Evolutionary conservation across 2,797 vertebrate genomes (phyloP), one percentile per base, ranked within the genome.

Genomic region (Anableps anableps): DNA sequence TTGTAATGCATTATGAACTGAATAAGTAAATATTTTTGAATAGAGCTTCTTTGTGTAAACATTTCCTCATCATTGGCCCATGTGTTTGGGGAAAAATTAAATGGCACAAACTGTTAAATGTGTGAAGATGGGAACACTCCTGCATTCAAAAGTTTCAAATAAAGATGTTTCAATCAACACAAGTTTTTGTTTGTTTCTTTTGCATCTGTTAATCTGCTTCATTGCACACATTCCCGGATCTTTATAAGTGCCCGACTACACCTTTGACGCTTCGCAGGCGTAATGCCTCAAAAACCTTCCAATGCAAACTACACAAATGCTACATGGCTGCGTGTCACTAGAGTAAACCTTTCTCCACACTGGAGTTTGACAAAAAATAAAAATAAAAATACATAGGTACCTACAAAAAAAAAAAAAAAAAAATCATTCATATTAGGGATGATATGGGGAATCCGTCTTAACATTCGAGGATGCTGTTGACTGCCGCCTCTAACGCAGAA

Each of bases 391-490:
- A n/a, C 26, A 47, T 41, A 58, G 45, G 60, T 41, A 77, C 71
- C 64, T 62, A 76, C 43, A 81, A 47, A 75, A 78, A 29, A 79
- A 80, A 75, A 78, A 29, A 79, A 80, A 47, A 48, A 13, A 14
- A 74, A 85, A 70, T 73, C 36, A 66, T 50, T 55, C n/a, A 79
- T 45, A 38, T 34, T 26, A 14, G 60, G 77, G 81, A 60, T 53
- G 77, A 89, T 85, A 83, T 83, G 90, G 87, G 87, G 91, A 91
- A 16, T 82, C 82, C 26, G 94, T 94, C 94, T 89, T 97, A 99
- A 97, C 98, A 99, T 96, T 99, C 98, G 93, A 99, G 94, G 94
- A 99, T 99, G 97, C 98, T 99, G 97, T 99, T 99, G 96, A 99
- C 98, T 86, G 98, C 98, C 62, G 98, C 98, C 97, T 99, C 98